These are phyloP conservation scores for Prochilodus magdalenae DNA, from an alignment of 2,113 vertebrate genomes.

Conservation along the genomic window DNA sequence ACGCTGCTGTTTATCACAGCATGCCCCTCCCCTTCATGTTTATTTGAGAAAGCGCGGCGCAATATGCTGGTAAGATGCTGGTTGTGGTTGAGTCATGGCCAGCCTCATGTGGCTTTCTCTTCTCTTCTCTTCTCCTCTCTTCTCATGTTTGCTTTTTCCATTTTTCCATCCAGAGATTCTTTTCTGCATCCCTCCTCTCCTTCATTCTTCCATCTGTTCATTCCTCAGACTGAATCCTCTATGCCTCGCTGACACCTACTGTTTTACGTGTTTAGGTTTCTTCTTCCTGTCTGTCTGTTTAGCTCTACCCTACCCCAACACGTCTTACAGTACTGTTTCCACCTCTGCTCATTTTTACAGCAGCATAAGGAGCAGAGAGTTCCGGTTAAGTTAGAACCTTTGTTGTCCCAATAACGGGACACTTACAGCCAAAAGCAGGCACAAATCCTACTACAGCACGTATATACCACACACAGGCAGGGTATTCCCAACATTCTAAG, in stretches of 20 bases:
- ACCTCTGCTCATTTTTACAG: no score
- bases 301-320: not conserved
- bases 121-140: no score
- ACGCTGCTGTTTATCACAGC: not conserved
- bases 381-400: no score
- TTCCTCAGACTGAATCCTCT: not conserved
- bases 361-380: no score
- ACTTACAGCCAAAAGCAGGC: no score
- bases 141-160: conserved; percentile 35
- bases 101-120: conserved; percentile 15
- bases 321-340: no score
- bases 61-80: conserved; percentile 1
- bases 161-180: conserved; percentile 19
- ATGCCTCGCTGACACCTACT: not conserved
- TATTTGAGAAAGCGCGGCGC: conserved; percentile 6
- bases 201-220: not conserved
- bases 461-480: no score
- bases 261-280: not conserved
- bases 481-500: no score
- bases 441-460: no score
- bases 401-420: no score
- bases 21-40: not conserved
- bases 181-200: not conserved
- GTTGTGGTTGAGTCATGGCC: conserved; percentile 7
- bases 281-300: not conserved